These are phyloP conservation scores for Peromyscus aztecus DNA, from an alignment of 2,797 vertebrate species.

Conservation along the genomic window DNA sequence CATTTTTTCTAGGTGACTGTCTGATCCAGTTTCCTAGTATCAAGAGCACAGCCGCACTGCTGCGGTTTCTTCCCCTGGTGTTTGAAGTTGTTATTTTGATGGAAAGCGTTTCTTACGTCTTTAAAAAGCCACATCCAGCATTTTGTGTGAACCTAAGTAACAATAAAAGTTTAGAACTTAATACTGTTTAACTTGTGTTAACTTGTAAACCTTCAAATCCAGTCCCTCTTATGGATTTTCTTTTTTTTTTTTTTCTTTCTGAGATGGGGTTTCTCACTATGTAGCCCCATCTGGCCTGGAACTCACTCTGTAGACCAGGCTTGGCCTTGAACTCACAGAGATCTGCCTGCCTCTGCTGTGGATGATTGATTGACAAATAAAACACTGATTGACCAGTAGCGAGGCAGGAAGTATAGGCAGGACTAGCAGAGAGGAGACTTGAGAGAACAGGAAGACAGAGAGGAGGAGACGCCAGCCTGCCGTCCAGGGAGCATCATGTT, in stretches of 20 bases:
- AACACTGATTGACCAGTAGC: too few relatives aligned
- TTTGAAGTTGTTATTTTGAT: not conserved
- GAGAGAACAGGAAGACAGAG: too few relatives aligned
- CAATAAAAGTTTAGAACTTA: not conserved
- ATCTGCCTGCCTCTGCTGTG: not conserved
- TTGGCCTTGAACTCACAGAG: not conserved
- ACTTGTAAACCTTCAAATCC: not conserved
- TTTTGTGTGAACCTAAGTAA: not conserved
- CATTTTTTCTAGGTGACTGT: not conserved
- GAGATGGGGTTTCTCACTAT: not conserved
- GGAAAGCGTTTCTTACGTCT: not conserved
- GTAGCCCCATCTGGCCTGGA: not conserved
- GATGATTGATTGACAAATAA: too few relatives aligned
- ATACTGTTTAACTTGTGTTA: not conserved
- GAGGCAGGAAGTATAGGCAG: too few relatives aligned
- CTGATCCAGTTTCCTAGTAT: too few relatives aligned
- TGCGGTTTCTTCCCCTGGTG: not conserved
- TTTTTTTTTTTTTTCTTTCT: not conserved
- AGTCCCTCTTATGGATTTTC: not conserved
- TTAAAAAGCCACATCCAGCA: not conserved
- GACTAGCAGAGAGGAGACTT: too few relatives aligned
- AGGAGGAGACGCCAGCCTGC: too few relatives aligned
- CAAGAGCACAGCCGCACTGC: not conserved
- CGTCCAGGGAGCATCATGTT: too few relatives aligned
- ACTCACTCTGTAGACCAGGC: not conserved